Base-by-base conservation (phyloP, 2,113 vertebrate species). In the Alligator sinensis region DNA sequence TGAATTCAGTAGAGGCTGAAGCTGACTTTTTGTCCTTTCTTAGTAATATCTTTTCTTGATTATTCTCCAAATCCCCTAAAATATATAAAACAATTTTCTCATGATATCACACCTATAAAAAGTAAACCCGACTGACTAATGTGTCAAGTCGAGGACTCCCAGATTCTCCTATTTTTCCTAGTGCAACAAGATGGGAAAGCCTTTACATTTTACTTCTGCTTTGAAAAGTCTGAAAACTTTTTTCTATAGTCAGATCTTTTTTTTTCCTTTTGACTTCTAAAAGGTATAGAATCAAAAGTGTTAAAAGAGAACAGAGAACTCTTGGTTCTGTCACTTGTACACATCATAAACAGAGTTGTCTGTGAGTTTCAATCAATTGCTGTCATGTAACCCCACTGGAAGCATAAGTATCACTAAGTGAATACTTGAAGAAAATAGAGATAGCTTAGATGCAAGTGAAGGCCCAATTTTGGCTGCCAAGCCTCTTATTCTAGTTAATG, bases 361-460 rank as follows among this genome's bases (percentile, higher is more conserved):
- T 63, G 3, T 58, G 0, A 11, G 12, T 85, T 82, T 82, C 16
- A 58, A 80, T 55, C 5, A 18, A 22, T 60, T 14, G 24, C 4
- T 72, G 15, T 19, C 28, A 47, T 24, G 11, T 82, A 91, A 68
- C 25, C 14, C 47, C n/a, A 27, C 10, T 5, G 34, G 22, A n/a
- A 88, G 54, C 9, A 16, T 38, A 64, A 5, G 14, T 72, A 61
- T 55, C 24, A 70, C 12, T 61, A 17, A 79, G 84, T 30, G 38
- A 34, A 47, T 19, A 19, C 30, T 24, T 11, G 8, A 34, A 80
- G 34, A n/a, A 77, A 77, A 6, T 4, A 17, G 0, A 0, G 38
- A 3, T 63, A 11, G 21, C 15, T 9, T 0, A 1, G 11, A 1
- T 77, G 89, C 22, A 82, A 3, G 18, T 57, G 21, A n/a, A 27